These are phyloP conservation scores for Eristalis pertinax DNA, from an alignment of 2,888 invertebrate genomes.

Conservation along the genomic window DNA sequence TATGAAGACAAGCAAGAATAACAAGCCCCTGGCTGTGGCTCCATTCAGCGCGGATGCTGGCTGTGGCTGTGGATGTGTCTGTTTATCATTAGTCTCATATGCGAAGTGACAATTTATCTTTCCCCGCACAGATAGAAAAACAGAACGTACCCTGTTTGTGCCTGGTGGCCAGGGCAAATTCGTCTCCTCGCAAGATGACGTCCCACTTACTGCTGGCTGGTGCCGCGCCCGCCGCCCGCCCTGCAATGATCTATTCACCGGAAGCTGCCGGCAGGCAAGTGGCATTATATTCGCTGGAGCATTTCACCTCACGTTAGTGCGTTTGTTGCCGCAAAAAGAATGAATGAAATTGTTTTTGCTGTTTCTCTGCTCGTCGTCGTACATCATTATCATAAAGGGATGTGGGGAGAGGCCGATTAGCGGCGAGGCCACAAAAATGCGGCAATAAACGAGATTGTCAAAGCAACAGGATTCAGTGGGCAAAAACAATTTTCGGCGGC, in stretches of 20 bases:
- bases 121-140: slow-evolving; percentile 24
- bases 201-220: background rate
- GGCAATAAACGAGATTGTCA: slow-evolving; percentile 23
- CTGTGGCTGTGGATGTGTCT: background rate
- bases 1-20: slow-evolving; percentile 57
- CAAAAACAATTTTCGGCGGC: slow-evolving; percentile 1
- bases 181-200: background rate
- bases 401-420: slow-evolving; percentile 17
- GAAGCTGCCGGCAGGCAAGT: slow-evolving; percentile 59
- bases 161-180: slow-evolving; percentile 1
- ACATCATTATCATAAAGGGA: background rate
- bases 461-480: slow-evolving; percentile 26
- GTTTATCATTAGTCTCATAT: slow-evolving; percentile 67
- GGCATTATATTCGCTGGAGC: slow-evolving; percentile 38
- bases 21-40: slow-evolving; percentile 44
- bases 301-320: slow-evolving; percentile 46
- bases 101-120: slow-evolving; percentile 70
- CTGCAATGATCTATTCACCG: slow-evolving; percentile 67
- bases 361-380: background rate
- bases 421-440: slow-evolving; percentile 39
- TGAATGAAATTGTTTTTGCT: background rate
- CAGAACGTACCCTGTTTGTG: background rate
- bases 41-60: background rate
- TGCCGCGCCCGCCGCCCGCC: background rate
- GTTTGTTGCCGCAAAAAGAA: background rate